These are phyloP conservation scores for Euborellia annulipes DNA, from an alignment of 1,140 invertebrate genomes.

Conservation along the genomic window DNA sequence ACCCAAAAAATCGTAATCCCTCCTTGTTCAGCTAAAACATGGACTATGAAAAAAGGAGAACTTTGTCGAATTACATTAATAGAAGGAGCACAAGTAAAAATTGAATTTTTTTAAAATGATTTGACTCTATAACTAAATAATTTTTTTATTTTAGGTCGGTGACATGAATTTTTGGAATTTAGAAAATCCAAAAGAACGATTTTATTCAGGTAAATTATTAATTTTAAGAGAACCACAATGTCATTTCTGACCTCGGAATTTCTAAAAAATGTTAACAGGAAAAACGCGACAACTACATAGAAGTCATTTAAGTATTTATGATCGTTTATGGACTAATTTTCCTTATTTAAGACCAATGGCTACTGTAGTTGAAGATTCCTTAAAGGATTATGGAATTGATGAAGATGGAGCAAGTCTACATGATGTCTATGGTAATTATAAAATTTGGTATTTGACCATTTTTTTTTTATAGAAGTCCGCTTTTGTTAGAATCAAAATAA, in stretches of 20 bases:
- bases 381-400: slow-evolving; percentile 29
- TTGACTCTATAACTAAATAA: too few relatives aligned
- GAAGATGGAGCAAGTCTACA: slow-evolving; percentile 30
- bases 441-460: too few relatives aligned
- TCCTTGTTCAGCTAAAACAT: slow-evolving; percentile 24
- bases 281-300: slow-evolving; percentile 32
- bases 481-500: too few relatives aligned
- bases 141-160: slow-evolving; percentile 21
- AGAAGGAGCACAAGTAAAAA: slow-evolving; percentile 25
- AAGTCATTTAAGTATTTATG: slow-evolving; percentile 27
- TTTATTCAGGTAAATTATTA: slow-evolving; percentile 24
- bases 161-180: slow-evolving; percentile 33
- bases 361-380: slow-evolving; percentile 30
- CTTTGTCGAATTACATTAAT: slow-evolving; percentile 26
- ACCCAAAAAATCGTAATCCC: slow-evolving; percentile 22
- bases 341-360: slow-evolving; percentile 32
- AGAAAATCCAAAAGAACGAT: slow-evolving; percentile 28
- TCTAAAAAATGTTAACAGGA: slow-evolving; percentile 16
- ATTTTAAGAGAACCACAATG: neutral
- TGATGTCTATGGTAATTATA: slow-evolving; percentile 30
- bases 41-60: slow-evolving; percentile 26
- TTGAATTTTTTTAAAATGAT: too few relatives aligned
- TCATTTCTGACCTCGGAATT: slow-evolving; percentile 3
- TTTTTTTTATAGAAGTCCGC: too few relatives aligned
- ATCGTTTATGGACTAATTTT: slow-evolving; percentile 31